A percentile compares a stretch with the other conserved stretches of the same genome.
Evolutionary conservation across 2,113 vertebrate species (phyloP).

Genomic region (Peromyscus maniculatus): DNA sequence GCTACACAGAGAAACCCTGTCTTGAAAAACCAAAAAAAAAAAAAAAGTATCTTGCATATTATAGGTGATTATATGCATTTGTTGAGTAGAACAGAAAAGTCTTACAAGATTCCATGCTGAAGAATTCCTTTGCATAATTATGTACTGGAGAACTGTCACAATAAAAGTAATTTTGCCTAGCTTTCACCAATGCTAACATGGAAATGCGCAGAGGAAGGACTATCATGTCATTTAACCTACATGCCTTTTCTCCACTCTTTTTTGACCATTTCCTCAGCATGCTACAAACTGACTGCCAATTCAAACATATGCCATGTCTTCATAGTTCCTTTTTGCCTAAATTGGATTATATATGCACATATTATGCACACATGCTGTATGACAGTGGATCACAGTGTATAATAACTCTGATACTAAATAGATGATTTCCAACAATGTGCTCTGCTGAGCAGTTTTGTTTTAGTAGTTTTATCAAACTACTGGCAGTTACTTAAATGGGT

Average conservation of each 20-base stretch:
- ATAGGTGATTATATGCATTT: not conserved
- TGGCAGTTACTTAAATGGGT: not conserved
- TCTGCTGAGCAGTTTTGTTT: not conserved
- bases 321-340: not conserved
- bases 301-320: not conserved
- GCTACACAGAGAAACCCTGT: too few species aligned
- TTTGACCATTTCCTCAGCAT: slow-evolving; percentile 7
- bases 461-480: not conserved
- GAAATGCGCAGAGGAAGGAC: not conserved
- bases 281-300: slow-evolving; percentile 5
- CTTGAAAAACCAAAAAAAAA: too few species aligned
- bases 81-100: not conserved
- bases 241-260: not conserved
- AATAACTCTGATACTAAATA: not conserved
- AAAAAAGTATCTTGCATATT: not conserved
- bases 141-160: not conserved
- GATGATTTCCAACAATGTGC: not conserved
- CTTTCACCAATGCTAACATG: not conserved
- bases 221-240: slow-evolving; percentile 48
- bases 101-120: not conserved
- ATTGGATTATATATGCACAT: slow-evolving; percentile 24
- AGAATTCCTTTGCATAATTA: not conserved
- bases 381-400: not conserved
- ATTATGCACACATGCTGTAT: slow-evolving; percentile 21
- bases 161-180: not conserved